Conservation (phyloP, 2,113 vertebrate species). For the Oenanthe oenanthe region DNA sequence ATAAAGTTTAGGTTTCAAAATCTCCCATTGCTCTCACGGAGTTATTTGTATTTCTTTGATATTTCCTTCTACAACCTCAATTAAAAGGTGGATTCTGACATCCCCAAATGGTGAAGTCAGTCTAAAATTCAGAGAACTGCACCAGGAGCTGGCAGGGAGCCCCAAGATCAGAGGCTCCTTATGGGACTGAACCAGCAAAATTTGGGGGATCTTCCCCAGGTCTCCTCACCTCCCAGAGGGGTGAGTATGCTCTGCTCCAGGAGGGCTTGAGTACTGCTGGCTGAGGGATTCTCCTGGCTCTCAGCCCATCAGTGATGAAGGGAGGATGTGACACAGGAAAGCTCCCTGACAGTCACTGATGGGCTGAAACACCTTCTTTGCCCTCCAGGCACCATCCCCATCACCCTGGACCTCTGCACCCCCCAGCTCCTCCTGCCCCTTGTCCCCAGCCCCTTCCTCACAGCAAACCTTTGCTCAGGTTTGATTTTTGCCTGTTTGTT, state of each 20-base stretch:
- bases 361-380: background rate
- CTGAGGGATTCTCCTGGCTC: background rate
- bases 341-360: background rate
- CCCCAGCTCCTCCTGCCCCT: background rate
- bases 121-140: background rate
- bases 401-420: background rate
- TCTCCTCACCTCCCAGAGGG: background rate
- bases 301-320: background rate
- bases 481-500: background rate
- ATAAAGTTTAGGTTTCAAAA: background rate
- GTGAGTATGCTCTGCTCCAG: background rate
- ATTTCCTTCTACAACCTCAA: background rate
- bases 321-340: background rate
- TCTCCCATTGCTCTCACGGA: accelerated
- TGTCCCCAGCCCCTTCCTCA: background rate
- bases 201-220: background rate
- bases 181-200: background rate
- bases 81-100: background rate
- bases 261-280: background rate
- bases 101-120: background rate
- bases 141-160: background rate
- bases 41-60: background rate
- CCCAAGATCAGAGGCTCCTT: background rate
- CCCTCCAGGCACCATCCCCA: background rate
- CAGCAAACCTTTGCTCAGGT: background rate